Evolutionary conservation across 2,888 invertebrate genomes (phyloP), one percentile per base, ranked within the genome.

Genomic region (Catonia carolina): DNA sequence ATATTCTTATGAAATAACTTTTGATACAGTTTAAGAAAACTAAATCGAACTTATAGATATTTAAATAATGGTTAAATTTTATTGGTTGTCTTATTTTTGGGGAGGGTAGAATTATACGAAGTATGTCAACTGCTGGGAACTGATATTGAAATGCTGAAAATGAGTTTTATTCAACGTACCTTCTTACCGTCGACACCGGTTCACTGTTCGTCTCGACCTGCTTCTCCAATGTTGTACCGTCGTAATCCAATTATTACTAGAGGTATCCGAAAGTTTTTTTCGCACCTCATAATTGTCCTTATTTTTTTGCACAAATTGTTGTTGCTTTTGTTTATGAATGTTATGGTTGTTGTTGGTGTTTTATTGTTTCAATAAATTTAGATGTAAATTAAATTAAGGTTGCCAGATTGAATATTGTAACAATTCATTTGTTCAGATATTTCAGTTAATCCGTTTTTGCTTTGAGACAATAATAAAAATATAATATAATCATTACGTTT

Each of bases 61-160:
- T n/a, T n/a, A n/a, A n/a, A 27, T 27, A 27, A 27, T 27, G 27
- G 27, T 6, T 27, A 4, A 27, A 27, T 27, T 42, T 17, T 20
- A n/a, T 18, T 45, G 23, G n/a, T n/a, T 41, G 18, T 18, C 2
- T 10, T 17, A 20, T n/a, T 42, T 5, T 42, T 14, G 27, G 18
- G 42, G 3, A 22, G 45, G 12, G 14, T 52, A 57, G 57, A 57
- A 33, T 47, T 57, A 49, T 53, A 57, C 22, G 57, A 57, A 18
- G 52, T 57, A 27, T 53, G 57, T 22, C 53, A 53, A 8, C 53
- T 57, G 22, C 42, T 57, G 20, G 57, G 52, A 18, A 57, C 57
- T 3, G 45, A 45, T 22, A 27, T 27, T 27, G 55, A 55, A 10
- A 53, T 53, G 57, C 33, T 41, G 8, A 45, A 42, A 7, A 39